Percentiles rank a stretch among this genome's conserved stretches.
These are phyloP conservation scores for Drosophila kanapiae DNA, from an alignment of 1,140 invertebrate genomes.

Conservation along the genomic window DNA sequence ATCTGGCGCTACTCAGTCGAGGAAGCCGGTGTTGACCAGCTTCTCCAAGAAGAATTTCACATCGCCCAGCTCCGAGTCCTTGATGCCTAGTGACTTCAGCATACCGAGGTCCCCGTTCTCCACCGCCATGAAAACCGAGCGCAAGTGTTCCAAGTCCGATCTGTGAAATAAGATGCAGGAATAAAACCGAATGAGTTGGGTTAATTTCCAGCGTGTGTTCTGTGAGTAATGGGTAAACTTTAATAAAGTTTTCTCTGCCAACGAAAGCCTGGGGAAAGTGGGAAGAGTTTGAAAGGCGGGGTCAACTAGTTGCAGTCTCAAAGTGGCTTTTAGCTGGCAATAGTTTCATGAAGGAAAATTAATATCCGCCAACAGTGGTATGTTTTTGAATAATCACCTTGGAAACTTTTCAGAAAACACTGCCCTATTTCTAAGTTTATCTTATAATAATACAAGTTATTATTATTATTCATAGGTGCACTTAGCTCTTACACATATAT, in stretches of 20 bases:
- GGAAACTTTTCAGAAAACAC: too few relatives aligned
- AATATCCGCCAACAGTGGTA: constrained; percentile 1
- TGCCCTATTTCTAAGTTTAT: too few relatives aligned
- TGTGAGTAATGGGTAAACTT: constrained; percentile 33
- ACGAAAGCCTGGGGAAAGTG: constrained; percentile 4
- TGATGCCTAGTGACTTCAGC: constrained; percentile 96
- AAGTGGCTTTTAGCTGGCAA: constrained; percentile 4
- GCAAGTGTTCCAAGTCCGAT: constrained; percentile 95
- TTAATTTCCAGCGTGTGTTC: constrained; percentile 22
- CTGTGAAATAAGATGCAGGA: constrained; percentile 76
- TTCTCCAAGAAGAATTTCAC: constrained; percentile 99
- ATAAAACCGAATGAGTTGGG: constrained; percentile 15
- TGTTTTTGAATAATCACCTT: neutral
- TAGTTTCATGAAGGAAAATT: neutral
- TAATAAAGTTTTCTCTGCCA: constrained; percentile 21
- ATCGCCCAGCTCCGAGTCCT: constrained; percentile 97
- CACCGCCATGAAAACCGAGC: constrained; percentile 98
- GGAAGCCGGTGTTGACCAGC: constrained; percentile 97
- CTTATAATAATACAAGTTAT: too few relatives aligned
- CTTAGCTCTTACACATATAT: too few relatives aligned
- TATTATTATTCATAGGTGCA: too few relatives aligned
- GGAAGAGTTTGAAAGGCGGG: neutral
- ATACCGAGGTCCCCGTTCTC: constrained; percentile 97
- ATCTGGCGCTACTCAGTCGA: constrained; percentile 93
- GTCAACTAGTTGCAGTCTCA: constrained; percentile 2